Evolutionary conservation across 2,113 vertebrate genomes (phyloP).

Genomic region (Sclerurus mexicanus): DNA sequence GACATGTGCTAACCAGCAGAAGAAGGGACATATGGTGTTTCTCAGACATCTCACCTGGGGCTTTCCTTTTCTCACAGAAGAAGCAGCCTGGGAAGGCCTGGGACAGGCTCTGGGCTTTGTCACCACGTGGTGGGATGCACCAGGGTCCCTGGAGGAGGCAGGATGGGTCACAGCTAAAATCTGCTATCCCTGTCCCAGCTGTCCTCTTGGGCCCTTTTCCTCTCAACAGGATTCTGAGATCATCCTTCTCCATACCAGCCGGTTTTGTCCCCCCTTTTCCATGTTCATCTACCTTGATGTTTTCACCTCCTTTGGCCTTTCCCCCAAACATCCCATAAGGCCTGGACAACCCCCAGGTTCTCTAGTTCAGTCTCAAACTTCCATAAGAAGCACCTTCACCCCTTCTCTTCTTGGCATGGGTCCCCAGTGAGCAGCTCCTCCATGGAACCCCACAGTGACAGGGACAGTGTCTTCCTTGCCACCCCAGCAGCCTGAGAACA

Average conservation of each 20-base stretch:
- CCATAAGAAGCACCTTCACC: neutral
- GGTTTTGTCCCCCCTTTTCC: neutral
- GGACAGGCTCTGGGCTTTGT: neutral
- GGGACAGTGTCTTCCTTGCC: neutral
- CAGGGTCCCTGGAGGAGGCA: neutral
- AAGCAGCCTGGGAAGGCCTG: neutral
- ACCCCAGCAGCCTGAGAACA: neutral
- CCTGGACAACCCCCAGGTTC: neutral
- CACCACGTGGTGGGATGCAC: accelerated
- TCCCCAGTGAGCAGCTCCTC: neutral
- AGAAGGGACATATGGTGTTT: accelerated
- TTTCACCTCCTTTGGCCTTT: neutral
- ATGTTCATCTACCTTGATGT: neutral
- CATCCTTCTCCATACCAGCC: neutral
- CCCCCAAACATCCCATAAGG: neutral
- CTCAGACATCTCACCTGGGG: neutral
- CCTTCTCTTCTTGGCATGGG: accelerated
- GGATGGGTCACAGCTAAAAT: neutral
- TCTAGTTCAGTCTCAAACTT: neutral
- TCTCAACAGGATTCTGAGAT: neutral
- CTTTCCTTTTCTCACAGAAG: neutral
- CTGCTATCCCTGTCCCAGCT: neutral
- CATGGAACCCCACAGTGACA: neutral
- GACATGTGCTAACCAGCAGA: neutral
- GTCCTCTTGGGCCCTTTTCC: neutral